phyloP scores from a whole-genome alignment of 2,797 vertebrate species.

The Typhlichthys eigenmanni region DNA sequence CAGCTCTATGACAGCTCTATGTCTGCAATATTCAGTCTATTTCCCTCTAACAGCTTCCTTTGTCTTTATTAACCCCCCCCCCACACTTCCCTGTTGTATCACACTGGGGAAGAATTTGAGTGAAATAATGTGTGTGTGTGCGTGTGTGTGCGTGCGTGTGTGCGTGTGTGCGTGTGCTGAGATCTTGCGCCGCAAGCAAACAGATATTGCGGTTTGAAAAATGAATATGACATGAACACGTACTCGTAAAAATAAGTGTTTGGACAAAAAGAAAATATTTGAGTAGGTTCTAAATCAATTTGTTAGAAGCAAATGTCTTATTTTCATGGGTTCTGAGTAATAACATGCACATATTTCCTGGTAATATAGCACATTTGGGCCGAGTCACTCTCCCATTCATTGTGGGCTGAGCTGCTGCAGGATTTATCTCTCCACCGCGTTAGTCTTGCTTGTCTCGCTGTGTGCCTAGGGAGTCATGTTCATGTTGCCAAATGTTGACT shows the following conservation, averaged over 20 bases:
- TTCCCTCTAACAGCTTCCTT: slow-evolving; percentile 10
- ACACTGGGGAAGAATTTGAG: not conserved
- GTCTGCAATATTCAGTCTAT: slow-evolving; percentile 41
- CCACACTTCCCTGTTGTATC: not conserved
- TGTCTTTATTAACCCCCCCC: slow-evolving; percentile 8
- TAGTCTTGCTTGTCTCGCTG: slow-evolving; percentile 20
- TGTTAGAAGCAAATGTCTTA: too few relatives aligned
- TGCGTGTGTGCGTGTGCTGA: too few relatives aligned
- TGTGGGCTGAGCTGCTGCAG: slow-evolving; percentile 7
- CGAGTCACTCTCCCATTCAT: not conserved
- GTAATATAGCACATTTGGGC: not conserved
- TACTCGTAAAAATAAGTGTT: not conserved
- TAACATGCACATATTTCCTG: not conserved
- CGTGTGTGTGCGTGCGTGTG: too few relatives aligned
- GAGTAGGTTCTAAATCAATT: not conserved
- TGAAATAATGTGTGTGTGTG: too few relatives aligned
- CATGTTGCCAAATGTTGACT: slow-evolving; percentile 33
- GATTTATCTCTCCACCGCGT: not conserved
- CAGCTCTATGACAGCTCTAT: too few relatives aligned
- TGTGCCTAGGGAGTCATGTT: slow-evolving; percentile 20
- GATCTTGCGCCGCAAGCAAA: not conserved
- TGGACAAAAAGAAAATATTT: not conserved
- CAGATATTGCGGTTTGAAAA: not conserved
- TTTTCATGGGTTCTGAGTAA: not conserved
- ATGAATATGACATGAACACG: not conserved